Conservation (phyloP, 2,888 invertebrate genomes). For the Polyommatus iphigenia region DNA sequence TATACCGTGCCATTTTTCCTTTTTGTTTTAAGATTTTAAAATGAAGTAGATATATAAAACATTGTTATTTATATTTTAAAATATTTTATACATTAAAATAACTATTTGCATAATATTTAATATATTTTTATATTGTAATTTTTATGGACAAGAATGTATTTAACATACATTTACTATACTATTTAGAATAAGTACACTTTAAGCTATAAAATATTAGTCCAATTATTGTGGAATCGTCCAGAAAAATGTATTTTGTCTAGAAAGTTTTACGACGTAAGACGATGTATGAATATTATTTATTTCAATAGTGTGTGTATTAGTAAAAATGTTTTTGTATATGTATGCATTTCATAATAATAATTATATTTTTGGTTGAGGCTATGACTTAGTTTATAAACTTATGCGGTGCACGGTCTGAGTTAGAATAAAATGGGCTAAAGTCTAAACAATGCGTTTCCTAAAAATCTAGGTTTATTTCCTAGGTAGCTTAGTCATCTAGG, state of each 20-base stretch:
- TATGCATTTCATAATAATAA: not conserved
- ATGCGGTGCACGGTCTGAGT: not conserved
- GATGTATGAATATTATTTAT: slow-evolving; percentile 3
- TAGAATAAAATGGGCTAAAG: not conserved
- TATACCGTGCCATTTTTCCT: slow-evolving; percentile 23
- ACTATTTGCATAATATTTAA: slow-evolving; percentile 10
- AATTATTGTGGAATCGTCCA: not conserved
- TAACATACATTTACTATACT: not conserved
- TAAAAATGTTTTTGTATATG: not conserved
- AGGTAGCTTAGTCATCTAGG: not conserved
- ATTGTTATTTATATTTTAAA: not conserved
- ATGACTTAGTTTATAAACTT: slow-evolving; percentile 10
- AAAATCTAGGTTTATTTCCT: not conserved
- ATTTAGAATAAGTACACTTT: slow-evolving; percentile 5
- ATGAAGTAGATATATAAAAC: not conserved
- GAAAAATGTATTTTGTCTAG: not conserved
- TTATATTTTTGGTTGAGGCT: slow-evolving; percentile 6
- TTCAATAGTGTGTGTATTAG: not conserved
- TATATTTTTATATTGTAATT: not conserved
- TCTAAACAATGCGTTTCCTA: not conserved
- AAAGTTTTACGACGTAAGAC: not conserved
- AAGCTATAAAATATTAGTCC: not conserved
- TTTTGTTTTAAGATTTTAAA: not conserved
- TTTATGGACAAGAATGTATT: not conserved
- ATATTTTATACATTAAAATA: not conserved